Percentiles rank a stretch among this genome's conserved stretches.
Conservation (phyloP, 1,140 invertebrate species). For the Mactra quadrangularis region DNA sequence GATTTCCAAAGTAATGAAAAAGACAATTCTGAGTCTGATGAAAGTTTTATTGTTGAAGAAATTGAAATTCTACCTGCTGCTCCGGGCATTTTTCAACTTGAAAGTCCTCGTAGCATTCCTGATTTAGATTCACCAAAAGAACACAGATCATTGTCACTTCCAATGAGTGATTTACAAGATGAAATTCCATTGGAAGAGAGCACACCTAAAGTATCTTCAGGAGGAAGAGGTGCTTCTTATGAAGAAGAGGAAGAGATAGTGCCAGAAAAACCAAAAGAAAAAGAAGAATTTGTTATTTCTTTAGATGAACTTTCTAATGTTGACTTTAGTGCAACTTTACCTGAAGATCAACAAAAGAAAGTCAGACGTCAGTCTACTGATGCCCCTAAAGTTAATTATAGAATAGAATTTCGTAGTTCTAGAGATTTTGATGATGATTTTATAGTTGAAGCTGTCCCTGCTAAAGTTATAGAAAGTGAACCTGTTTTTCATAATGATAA, state of each 20-base stretch:
- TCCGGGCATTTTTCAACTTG: constrained; percentile 10
- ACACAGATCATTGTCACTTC: constrained; percentile 24
- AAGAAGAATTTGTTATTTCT: constrained; percentile 80
- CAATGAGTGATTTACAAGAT: constrained; percentile 1
- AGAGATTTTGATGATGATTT: constrained; percentile 28
- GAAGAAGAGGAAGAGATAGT: constrained; percentile 61
- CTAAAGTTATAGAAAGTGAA: constrained; percentile 42
- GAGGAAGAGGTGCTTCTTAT: constrained; percentile 27
- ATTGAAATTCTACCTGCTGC: constrained; percentile 19
- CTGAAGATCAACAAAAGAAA: constrained; percentile 41
- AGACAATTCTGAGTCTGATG: constrained; percentile 19
- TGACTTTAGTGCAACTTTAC: constrained; percentile 70
- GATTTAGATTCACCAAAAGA: constrained; percentile 59
- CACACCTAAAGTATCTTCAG: not conserved
- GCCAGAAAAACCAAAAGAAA: constrained; percentile 65
- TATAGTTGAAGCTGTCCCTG: constrained; percentile 37
- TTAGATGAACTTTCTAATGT: constrained; percentile 75
- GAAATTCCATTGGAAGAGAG: constrained; percentile 30
- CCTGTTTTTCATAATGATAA: constrained; percentile 27
- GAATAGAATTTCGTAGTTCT: constrained; percentile 58
- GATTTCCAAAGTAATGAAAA: constrained; percentile 70
- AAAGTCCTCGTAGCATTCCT: constrained; percentile 55
- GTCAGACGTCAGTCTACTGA: constrained; percentile 4
- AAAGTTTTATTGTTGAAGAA: constrained; percentile 25
- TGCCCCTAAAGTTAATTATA: constrained; percentile 56